Conservation (phyloP, 2,113 vertebrate species). For the Oriolus oriolus region DNA sequence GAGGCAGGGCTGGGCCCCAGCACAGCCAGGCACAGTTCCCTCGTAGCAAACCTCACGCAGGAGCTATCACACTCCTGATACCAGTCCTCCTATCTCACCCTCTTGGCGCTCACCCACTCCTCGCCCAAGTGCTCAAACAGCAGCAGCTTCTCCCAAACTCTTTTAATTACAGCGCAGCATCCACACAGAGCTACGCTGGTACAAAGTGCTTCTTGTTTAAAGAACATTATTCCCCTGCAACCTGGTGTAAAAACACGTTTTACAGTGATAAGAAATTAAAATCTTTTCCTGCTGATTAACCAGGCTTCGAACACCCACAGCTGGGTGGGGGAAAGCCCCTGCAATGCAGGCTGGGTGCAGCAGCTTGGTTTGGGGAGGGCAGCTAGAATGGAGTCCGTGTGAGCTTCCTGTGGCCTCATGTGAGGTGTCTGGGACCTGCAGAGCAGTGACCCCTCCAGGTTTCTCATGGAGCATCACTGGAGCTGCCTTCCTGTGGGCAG, state of each 20-base stretch:
- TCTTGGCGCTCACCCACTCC: neutral
- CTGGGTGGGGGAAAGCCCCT: neutral
- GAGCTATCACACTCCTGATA: neutral
- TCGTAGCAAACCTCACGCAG: neutral
- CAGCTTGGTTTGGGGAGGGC: neutral
- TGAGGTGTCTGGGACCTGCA: neutral
- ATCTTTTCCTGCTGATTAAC: neutral
- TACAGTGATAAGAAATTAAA: neutral
- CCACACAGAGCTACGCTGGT: neutral
- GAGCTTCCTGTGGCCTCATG: neutral
- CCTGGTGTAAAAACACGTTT: neutral
- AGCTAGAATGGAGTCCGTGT: neutral
- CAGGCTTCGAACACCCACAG: neutral
- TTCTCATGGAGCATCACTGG: neutral
- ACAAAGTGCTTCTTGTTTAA: neutral
- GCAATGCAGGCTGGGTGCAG: neutral
- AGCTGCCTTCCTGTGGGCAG: neutral
- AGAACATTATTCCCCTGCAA: conserved; percentile 1
- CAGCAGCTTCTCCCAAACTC: neutral
- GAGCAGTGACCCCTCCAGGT: neutral
- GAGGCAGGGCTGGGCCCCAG: neutral
- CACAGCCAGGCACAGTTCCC: neutral
- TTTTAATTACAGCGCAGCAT: neutral
- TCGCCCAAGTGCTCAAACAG: neutral
- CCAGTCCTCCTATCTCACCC: neutral